Evolutionary conservation across 2,797 vertebrate species (phyloP), one percentile per base, ranked within the genome.

Genomic region (Otolemur crassicaudatus): DNA sequence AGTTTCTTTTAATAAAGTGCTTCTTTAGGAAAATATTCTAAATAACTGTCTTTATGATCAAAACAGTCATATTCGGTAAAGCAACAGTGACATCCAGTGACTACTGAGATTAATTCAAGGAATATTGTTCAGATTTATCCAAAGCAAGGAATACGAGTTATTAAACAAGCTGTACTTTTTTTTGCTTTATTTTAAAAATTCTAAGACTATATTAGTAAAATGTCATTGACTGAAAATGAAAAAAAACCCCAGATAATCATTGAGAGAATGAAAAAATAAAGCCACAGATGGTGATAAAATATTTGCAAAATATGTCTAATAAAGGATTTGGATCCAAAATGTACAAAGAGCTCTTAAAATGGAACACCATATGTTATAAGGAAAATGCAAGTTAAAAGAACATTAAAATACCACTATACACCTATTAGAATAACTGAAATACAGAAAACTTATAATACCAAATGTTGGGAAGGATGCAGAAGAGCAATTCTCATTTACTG

Each of bases 31-130:
- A 93, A 91, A 80, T 94, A 72, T 40, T 80, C 34, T 56, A 81
- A 65, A 81, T 73, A 3, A 46, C 2, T 69, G 17, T 70, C 17
- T 70, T 76, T 85, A 31, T 37, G 23, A 77, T 60, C 9, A 94
- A 82, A 96, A 60, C 3, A 43, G 3, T 53, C 12, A 70, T 46
- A 25, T 65, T 87, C 94, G 25, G 31, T 97, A 70, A 96, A 94
- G 56, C 91, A 97, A 95, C 92, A 97, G 85, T 92, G 97, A 95
- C 97, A 95, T 94, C 97, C 61, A 96, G 96, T 92, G 97, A 95
- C 91, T 90, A 37, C 1, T 85, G 4, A 37, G 76, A 87, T 85
- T 93, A 91, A 73, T 82, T 72, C 60, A 75, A 93, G 63, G n/a
- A 82, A 53, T 94, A 63, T 58, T 40, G 9, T 81, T 73, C 58